Evolutionary conservation across 2,888 invertebrate species (phyloP).

Genomic region (Limnephilus lunatus): DNA sequence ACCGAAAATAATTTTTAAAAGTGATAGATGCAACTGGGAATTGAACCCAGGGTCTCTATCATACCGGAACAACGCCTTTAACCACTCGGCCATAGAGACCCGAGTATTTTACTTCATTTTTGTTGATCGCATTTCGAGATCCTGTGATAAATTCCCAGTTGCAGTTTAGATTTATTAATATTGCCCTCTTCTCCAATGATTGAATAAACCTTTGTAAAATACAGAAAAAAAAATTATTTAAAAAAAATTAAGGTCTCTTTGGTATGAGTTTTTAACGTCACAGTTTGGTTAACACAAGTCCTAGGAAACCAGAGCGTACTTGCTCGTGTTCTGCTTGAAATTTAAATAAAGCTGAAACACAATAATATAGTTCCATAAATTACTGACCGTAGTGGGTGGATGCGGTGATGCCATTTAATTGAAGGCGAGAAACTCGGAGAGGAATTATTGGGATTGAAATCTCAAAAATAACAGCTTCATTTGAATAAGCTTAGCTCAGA

Average conservation of each 20-base stretch:
- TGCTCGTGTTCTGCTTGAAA: neutral
- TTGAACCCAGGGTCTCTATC: no score
- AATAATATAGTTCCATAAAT: conserved; percentile 12
- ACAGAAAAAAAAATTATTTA: no score
- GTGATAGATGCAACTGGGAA: no score
- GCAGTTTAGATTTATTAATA: no score
- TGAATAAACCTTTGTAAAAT: no score
- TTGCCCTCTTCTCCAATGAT: no score
- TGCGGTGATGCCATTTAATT: conserved; percentile 26
- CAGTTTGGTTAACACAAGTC: neutral
- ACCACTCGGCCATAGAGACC: no score
- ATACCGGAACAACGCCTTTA: no score
- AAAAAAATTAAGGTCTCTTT: neutral
- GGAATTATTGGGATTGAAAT: conserved; percentile 30
- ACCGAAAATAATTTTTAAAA: no score
- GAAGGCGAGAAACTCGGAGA: conserved; percentile 10
- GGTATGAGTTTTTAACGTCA: neutral
- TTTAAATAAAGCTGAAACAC: conserved; percentile 7
- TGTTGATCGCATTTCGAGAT: no score
- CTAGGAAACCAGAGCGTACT: neutral
- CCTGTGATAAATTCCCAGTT: no score
- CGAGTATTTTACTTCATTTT: no score
- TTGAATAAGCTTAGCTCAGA: conserved; percentile 5
- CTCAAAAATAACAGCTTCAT: conserved; percentile 16
- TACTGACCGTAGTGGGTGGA: conserved; percentile 19